phyloP scores from a whole-genome alignment of 1,140 invertebrate species.

The Lordiphosa mommai region DNA sequence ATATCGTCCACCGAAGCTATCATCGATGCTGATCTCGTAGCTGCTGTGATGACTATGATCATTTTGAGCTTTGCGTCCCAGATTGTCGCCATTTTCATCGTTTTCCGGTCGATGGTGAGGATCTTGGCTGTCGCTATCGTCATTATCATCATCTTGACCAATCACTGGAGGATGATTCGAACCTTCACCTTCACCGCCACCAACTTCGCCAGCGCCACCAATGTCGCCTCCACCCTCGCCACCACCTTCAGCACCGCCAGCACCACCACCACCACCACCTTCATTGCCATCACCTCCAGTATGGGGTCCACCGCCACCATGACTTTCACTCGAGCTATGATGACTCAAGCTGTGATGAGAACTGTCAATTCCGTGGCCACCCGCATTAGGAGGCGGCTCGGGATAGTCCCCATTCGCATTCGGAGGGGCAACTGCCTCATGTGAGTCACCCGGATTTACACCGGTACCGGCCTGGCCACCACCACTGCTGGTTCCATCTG shows the following conservation, averaged over 20 bases:
- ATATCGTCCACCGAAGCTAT: constrained; percentile 59
- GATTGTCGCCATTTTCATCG: neutral
- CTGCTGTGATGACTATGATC: constrained; percentile 60
- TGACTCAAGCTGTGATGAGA: no score
- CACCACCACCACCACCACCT: neutral
- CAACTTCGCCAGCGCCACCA: neutral
- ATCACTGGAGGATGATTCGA: neutral
- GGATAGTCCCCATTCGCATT: neutral
- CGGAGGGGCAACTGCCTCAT: neutral
- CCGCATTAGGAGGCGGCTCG: neutral
- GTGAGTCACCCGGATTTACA: no score
- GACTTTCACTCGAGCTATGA: no score
- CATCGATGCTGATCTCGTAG: constrained; percentile 67
- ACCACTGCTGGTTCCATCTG: constrained; percentile 13
- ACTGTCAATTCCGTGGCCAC: no score
- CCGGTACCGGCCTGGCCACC: neutral
- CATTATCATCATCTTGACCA: constrained; percentile 20
- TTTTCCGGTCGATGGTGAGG: neutral
- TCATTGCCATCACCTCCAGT: no score
- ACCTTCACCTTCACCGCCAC: neutral
- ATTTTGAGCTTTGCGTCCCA: neutral
- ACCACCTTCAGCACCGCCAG: neutral
- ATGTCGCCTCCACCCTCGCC: neutral
- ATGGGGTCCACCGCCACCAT: no score
- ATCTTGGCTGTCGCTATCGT: constrained; percentile 60